Percentiles rank a stretch among this genome's conserved stretches.
These are phyloP conservation scores for Lineus longissimus DNA, from an alignment of 1,140 invertebrate genomes.

Conservation along the genomic window DNA sequence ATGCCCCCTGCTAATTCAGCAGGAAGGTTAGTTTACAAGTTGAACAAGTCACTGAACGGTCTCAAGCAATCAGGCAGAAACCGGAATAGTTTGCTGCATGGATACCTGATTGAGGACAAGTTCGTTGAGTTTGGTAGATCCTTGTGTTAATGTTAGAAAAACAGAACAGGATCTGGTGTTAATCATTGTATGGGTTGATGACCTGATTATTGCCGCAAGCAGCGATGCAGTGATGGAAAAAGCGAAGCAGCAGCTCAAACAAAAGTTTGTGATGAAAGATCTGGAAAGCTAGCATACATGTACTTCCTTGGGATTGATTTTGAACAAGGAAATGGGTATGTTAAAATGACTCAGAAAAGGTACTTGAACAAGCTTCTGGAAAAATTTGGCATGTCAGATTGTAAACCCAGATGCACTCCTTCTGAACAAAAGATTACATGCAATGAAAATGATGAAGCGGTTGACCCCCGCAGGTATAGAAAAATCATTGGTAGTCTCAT, in stretches of 20 bases:
- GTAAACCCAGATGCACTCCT: conserved; percentile 15
- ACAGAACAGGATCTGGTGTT: conserved; percentile 15
- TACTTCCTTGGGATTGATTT: conserved; percentile 18
- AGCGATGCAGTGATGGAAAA: neutral
- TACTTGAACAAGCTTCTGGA: conserved; percentile 11
- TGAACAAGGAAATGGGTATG: conserved; percentile 8
- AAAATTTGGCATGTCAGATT: conserved; percentile 15
- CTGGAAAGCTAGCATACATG: conserved; percentile 10
- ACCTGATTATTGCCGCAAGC: conserved; percentile 16
- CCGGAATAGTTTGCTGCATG: conserved; percentile 22
- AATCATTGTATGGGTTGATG: conserved; percentile 28
- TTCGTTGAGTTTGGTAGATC: conserved; percentile 32
- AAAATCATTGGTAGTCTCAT: conserved; percentile 18
- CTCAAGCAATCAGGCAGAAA: conserved; percentile 26
- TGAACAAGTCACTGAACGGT: conserved; percentile 31
- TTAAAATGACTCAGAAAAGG: conserved; percentile 15
- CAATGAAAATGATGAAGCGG: conserved; percentile 10
- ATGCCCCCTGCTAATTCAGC: neutral
- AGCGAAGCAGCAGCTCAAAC: conserved; percentile 7
- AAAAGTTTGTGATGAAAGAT: conserved; percentile 12
- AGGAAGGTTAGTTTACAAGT: conserved; percentile 17
- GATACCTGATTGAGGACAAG: conserved; percentile 49
- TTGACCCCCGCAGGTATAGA: conserved; percentile 13
- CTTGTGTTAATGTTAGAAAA: conserved; percentile 22
- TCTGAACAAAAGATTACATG: conserved; percentile 8